Percentiles rank a stretch among this genome's conserved stretches.
Evolutionary conservation across 2,888 invertebrate species (phyloP).

Genomic region (Harpalus rubripes): DNA sequence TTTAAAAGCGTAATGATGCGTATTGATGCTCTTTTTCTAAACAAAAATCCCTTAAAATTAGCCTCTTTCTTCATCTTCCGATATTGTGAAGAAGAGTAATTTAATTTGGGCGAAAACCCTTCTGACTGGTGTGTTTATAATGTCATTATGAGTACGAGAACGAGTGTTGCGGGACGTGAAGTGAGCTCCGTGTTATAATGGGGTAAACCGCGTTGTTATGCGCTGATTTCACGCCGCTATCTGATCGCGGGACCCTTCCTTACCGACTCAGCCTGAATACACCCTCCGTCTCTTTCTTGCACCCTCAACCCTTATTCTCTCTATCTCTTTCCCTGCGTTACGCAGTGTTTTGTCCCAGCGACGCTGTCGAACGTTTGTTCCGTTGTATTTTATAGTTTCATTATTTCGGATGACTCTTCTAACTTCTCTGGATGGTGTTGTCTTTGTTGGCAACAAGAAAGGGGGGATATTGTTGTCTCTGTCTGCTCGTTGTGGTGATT

Average conservation of each 20-base stretch:
- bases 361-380: conserved; percentile 51
- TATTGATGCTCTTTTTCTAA: background rate
- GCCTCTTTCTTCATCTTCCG: background rate
- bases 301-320: background rate
- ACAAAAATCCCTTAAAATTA: background rate
- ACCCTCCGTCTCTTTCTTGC: conserved; percentile 1
- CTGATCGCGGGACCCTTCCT: conserved; percentile 75
- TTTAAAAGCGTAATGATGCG: too few species aligned
- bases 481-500: conserved; percentile 31
- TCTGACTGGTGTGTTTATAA: background rate
- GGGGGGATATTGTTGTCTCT: conserved; percentile 7
- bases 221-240: conserved; percentile 77
- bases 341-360: conserved; percentile 44
- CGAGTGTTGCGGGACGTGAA: conserved; percentile 66
- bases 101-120: background rate
- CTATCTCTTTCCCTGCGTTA: conserved; percentile 40
- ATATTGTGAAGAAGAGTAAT: background rate
- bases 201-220: conserved; percentile 78
- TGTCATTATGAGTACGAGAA: conserved; percentile 16
- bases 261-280: conserved; percentile 35
- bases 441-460: background rate
- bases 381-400: conserved; percentile 57
- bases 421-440: conserved; percentile 19
- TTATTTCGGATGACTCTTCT: conserved; percentile 54
- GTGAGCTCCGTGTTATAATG: conserved; percentile 75